Evolutionary conservation across 2,113 vertebrate genomes (phyloP).

Genomic region (Podiceps cristatus): DNA sequence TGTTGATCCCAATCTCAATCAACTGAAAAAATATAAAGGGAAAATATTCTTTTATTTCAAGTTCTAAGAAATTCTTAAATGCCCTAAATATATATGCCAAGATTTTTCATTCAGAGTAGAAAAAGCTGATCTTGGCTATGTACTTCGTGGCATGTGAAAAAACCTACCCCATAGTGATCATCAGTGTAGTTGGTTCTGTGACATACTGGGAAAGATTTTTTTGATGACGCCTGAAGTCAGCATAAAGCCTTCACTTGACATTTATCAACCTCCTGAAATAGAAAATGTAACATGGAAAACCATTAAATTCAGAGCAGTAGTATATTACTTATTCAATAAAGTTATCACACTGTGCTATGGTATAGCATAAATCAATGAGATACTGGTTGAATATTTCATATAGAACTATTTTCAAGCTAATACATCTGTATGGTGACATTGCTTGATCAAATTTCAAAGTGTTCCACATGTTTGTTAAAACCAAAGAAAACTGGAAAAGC

Average conservation of each 20-base stretch:
- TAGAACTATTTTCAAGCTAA: background rate
- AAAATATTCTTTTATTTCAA: background rate
- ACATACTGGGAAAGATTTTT: background rate
- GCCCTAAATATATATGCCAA: background rate
- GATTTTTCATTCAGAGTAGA: background rate
- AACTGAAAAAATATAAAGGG: background rate
- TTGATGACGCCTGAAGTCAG: background rate
- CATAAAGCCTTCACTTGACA: slow-evolving; percentile 44
- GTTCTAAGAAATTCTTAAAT: background rate
- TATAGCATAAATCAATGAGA: background rate
- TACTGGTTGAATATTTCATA: background rate
- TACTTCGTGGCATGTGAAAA: background rate
- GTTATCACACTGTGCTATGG: background rate
- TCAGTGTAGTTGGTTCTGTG: background rate
- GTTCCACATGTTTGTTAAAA: background rate
- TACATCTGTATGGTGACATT: background rate
- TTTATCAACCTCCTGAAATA: slow-evolving; percentile 51
- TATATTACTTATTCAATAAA: background rate
- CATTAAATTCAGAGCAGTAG: background rate
- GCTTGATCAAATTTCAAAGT: background rate
- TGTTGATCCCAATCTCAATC: background rate
- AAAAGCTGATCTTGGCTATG: background rate
- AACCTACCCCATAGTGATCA: background rate
- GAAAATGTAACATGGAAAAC: slow-evolving; percentile 3
- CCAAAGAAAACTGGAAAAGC: background rate